A percentile compares a stretch with the other conserved stretches of the same genome.
phyloP scores from a whole-genome alignment of 2,113 vertebrate species.

The Eidolon helvum region DNA sequence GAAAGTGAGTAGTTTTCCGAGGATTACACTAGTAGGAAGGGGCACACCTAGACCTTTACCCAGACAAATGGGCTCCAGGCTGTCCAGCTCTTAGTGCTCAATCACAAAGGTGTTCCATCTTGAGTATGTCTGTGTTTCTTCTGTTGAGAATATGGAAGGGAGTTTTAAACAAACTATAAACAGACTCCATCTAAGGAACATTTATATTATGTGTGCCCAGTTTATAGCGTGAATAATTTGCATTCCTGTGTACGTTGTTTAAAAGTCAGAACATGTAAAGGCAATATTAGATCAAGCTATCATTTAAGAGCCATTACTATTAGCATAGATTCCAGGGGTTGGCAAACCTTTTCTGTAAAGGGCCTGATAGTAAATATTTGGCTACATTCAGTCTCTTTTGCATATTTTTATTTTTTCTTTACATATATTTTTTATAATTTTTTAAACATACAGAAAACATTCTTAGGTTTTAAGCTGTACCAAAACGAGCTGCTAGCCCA shows the following conservation, averaged over 20 bases:
- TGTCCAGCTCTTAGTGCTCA: background rate
- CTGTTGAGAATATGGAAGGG: background rate
- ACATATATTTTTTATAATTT: background rate
- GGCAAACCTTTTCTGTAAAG: background rate
- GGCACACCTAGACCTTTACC: background rate
- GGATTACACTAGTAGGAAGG: background rate
- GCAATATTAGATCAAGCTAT: background rate
- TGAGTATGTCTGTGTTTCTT: background rate
- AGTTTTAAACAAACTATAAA: background rate
- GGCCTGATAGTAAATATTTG: background rate
- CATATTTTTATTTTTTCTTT: background rate
- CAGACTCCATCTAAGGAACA: background rate
- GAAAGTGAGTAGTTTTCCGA: background rate
- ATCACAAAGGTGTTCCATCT: background rate
- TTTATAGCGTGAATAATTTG: conserved; percentile 5
- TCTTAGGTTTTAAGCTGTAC: background rate
- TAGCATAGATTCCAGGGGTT: background rate
- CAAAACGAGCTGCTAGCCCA: background rate
- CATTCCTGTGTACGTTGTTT: background rate
- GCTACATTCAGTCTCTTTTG: background rate
- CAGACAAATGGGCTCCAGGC: background rate
- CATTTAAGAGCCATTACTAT: background rate
- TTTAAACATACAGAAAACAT: background rate
- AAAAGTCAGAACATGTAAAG: background rate
- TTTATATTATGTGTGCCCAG: background rate